Evolutionary conservation across 2,113 vertebrate species (phyloP), one percentile per base, ranked within the genome.

Genomic region (Hippocampus barbouri): DNA sequence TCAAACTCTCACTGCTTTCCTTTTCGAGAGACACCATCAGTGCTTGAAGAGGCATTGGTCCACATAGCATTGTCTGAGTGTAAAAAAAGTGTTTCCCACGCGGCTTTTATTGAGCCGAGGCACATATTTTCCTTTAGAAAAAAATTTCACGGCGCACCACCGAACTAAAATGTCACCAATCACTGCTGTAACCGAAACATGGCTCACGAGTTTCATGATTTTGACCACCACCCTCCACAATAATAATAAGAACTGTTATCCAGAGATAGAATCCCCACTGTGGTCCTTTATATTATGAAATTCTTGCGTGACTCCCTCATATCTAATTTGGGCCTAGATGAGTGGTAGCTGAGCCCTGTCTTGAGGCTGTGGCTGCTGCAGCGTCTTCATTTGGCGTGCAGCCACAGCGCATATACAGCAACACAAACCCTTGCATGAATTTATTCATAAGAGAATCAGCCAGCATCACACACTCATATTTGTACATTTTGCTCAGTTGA

Each of bases 281-380:
- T 9, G 64, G 14, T 25, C 34, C 23, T 64, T 64, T 41, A 5
- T 8, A 2, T n/a, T n/a, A 20, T 9, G 1, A 21, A 64, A 41
- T 23, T 15, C 12, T 47, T 43, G 83, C 63, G 78, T 83, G 83
- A 80, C 60, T 73, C 75, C 80, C 70, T 21, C 77, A 60, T 77
- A 73, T 86, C 83, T 86, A 87, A 88, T 88, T 86, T 45, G 82
- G 88, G 88, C 83, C 85, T 77, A 75, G 79, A 76, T 73, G 86
- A 83, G 86, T 84, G 81, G 81, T 76, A 72, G 86, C 81, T 18
- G 81, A 81, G 86, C 34, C 64, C 73, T 81, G 69, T 80, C 84
- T 72, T 9, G 38, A 70, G 83, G 85, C 81, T 16, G 68, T 68
- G 71, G 78, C 79, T 74, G 72, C 81, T 27, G 53, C 34, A n/a